Base-by-base conservation (phyloP, 2,113 vertebrate species). In the Genyomyrus donnyi region DNA sequence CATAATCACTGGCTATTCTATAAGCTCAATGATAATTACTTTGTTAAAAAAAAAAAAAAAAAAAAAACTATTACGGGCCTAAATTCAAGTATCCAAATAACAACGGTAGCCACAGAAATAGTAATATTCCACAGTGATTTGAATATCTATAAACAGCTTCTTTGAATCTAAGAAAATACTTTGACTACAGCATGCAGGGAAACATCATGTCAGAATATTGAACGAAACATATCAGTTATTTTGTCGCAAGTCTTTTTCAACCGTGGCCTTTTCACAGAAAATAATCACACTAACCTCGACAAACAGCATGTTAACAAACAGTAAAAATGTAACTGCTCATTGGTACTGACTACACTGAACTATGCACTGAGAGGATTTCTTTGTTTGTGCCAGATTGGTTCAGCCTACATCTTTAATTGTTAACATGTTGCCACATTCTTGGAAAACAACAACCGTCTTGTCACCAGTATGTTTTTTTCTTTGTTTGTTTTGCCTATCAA, bases 401-500 rank as follows among this genome's bases (percentile, higher is more conserved):
- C 46, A 86, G 58, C 45, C 19, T 74, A 45, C 88, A 48, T 74
- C 70, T 52, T 13, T 89, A 46, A 50, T 80, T 50, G 48, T 39
- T 49, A 77, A 77, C 66, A 89, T 89, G n/a, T 50, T 52, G 27
- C 70, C 88, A 89, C 45, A 77, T 77, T 49, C 88, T 80, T 80
- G 31, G 88, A 80, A 89, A 66, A 80, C 46, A 74, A 88, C 58
- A 52, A 80, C 24, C 10, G 6, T 87, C 46, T 35, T 89, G 31
- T 74, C 70, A 80, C 70, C 21, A 89, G 27, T 17, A 70, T 49
- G 74, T 42, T 42, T 80, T 77, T 24, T 89, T 89, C 74, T 89
- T 87, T 91, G 88, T 53, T 39, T 90, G 48, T 52, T 88, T 56
- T 56, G 46, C 88, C 52, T 53, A 86, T 91, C 49, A 85, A 70